phyloP scores from a whole-genome alignment of 2,113 vertebrate genomes.

The Oryzias curvinotus region DNA sequence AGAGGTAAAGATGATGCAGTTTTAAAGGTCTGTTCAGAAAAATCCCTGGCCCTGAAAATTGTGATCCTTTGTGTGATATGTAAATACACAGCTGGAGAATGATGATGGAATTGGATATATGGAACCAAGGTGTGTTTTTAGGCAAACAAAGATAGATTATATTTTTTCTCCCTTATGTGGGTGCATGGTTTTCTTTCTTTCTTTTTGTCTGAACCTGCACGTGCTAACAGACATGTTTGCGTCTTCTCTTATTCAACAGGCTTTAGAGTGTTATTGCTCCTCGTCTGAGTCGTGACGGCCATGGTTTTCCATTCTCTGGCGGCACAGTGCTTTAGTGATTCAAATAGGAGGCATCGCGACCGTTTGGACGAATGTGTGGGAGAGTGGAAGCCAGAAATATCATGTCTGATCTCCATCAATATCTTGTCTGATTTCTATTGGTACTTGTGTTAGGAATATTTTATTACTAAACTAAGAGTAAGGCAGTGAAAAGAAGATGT shows the following conservation, averaged over 20 bases:
- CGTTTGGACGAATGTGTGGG: conserved; percentile 56
- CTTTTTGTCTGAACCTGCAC: conserved; percentile 8
- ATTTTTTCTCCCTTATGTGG: conserved; percentile 17
- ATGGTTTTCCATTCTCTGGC: conserved; percentile 48
- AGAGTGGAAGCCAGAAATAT: conserved; percentile 53
- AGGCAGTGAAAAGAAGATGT: no score
- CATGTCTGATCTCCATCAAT: conserved; percentile 46
- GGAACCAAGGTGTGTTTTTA: conserved; percentile 64
- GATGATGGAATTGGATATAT: conserved; percentile 26
- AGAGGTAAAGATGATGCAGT: conserved; percentile 60
- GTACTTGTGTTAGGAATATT: no score
- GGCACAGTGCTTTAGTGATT: conserved; percentile 65
- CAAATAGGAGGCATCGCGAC: conserved; percentile 67
- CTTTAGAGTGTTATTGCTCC: conserved; percentile 44
- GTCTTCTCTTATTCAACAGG: conserved; percentile 2
- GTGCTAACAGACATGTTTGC: conserved; percentile 39
- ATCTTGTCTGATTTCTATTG: neutral
- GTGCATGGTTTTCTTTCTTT: conserved; percentile 34
- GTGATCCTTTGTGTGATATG: conserved; percentile 68
- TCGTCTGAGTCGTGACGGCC: conserved; percentile 66
- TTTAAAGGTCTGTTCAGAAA: conserved; percentile 60
- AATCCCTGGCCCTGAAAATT: conserved; percentile 64
- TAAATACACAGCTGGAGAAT: conserved; percentile 45
- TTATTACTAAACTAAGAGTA: no score
- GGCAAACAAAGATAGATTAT: conserved; percentile 40